Conservation (phyloP, 2,888 invertebrate species). For the Sabatieria punctata region DNA sequence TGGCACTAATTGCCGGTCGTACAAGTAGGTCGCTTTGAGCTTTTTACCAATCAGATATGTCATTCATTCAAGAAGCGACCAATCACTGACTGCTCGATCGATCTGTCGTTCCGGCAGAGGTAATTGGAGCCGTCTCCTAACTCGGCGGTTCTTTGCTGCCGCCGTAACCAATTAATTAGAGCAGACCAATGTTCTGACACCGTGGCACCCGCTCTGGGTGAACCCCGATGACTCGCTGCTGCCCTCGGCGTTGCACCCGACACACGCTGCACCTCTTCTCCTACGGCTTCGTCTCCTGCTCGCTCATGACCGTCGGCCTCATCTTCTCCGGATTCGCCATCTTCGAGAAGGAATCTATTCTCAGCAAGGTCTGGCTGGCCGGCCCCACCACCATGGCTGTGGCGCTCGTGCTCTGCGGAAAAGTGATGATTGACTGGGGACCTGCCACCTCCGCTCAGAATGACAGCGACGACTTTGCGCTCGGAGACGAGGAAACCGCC, state of each 20-base stretch:
- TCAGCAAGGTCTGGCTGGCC: conserved; percentile 10
- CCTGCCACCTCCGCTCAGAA: conserved; percentile 15
- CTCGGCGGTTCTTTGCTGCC: too few species aligned
- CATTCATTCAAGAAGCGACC: too few species aligned
- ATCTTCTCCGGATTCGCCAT: conserved; percentile 30
- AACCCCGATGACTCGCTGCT: neutral
- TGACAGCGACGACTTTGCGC: neutral
- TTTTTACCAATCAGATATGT: too few species aligned
- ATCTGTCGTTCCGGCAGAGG: too few species aligned
- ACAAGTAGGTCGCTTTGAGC: too few species aligned
- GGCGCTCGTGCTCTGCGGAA: conserved; percentile 26
- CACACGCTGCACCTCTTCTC: conserved; percentile 15
- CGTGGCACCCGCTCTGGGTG: too few species aligned
- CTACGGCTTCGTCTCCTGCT: conserved; percentile 26
- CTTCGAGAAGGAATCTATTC: conserved; percentile 26
- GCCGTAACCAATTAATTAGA: too few species aligned
- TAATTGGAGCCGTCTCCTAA: too few species aligned
- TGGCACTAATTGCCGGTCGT: too few species aligned
- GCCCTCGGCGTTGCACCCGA: neutral
- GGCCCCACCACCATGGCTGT: conserved; percentile 22
- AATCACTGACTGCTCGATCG: too few species aligned
- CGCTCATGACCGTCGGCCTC: conserved; percentile 27
- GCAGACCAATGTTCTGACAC: too few species aligned
- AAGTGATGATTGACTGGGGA: conserved; percentile 29
- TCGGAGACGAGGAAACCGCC: neutral